These are phyloP conservation scores for Plagiodera versicolora DNA, from an alignment of 2,888 invertebrate genomes.

Conservation along the genomic window DNA sequence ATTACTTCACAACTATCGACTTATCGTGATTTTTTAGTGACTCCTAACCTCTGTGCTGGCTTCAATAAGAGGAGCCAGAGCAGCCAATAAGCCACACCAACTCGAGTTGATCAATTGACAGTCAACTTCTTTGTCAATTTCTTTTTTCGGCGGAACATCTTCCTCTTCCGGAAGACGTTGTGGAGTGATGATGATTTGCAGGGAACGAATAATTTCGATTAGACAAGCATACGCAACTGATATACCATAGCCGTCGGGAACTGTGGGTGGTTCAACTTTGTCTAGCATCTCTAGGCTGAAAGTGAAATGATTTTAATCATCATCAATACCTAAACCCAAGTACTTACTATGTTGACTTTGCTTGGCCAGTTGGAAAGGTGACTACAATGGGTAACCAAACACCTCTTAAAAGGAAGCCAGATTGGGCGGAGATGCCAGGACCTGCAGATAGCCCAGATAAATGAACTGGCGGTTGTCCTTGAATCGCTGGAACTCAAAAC, in stretches of 20 bases:
- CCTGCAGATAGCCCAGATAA: constrained; percentile 68
- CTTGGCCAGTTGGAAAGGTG: constrained; percentile 80
- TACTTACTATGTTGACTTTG: constrained; percentile 90
- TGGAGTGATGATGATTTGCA: constrained; percentile 71
- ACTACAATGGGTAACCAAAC: constrained; percentile 89
- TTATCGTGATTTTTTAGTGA: no score
- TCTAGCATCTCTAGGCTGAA: constrained; percentile 93
- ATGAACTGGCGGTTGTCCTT: constrained; percentile 66
- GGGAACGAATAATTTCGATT: constrained; percentile 86
- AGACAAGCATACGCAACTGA: constrained; percentile 94
- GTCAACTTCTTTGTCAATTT: constrained; percentile 58
- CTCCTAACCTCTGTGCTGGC: constrained; percentile 80
- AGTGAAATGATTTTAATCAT: constrained; percentile 23
- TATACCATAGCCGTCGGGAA: constrained; percentile 97
- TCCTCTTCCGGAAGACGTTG: constrained; percentile 52
- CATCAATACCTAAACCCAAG: no score
- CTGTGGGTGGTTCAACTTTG: constrained; percentile 87
- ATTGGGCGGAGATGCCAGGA: constrained; percentile 82
- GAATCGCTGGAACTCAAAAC: constrained; percentile 57
- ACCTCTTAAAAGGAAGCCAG: constrained; percentile 91
- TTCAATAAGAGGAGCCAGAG: constrained; percentile 88
- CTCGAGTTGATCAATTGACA: constrained; percentile 87
- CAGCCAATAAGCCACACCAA: constrained; percentile 93
- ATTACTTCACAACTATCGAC: no score
- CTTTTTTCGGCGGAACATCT: constrained; percentile 38